phyloP scores from a whole-genome alignment of 1,140 invertebrate genomes.

The Pteromalus puparum region DNA sequence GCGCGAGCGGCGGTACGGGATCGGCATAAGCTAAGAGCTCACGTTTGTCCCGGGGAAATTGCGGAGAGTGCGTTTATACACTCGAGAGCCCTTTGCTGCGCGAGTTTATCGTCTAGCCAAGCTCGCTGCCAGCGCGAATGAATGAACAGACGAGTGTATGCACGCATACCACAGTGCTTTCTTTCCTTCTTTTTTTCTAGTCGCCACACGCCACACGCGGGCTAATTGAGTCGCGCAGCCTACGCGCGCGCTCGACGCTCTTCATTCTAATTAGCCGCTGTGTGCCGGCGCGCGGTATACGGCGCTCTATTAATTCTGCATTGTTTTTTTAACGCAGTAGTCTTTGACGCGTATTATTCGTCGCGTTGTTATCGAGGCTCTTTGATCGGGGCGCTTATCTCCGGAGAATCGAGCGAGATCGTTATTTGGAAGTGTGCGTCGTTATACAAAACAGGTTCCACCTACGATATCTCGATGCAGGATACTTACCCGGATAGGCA shows the following conservation, averaged over 20 bases:
- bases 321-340: no score
- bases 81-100: not conserved
- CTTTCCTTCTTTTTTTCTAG: not conserved
- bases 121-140: not conserved
- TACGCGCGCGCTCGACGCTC: not conserved
- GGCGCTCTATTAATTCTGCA: not conserved
- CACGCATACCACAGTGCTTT: not conserved
- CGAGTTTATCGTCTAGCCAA: conserved; percentile 1
- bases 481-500: not conserved
- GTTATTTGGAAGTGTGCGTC: not conserved
- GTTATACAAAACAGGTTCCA: not conserved
- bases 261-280: conserved; percentile 30
- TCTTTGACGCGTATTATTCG: no score
- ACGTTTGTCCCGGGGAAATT: conserved; percentile 10
- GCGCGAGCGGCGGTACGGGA: not conserved
- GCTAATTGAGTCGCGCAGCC: conserved; percentile 28
- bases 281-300: not conserved
- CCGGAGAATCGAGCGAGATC: not conserved
- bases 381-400: no score
- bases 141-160: conserved; percentile 9
- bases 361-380: not conserved
- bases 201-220: no score
- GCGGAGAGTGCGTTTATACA: not conserved
- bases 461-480: not conserved
- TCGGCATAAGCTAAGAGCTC: conserved; percentile 41